phyloP scores from a whole-genome alignment of 2,113 vertebrate genomes.

The Ceuthmochares aereus region DNA sequence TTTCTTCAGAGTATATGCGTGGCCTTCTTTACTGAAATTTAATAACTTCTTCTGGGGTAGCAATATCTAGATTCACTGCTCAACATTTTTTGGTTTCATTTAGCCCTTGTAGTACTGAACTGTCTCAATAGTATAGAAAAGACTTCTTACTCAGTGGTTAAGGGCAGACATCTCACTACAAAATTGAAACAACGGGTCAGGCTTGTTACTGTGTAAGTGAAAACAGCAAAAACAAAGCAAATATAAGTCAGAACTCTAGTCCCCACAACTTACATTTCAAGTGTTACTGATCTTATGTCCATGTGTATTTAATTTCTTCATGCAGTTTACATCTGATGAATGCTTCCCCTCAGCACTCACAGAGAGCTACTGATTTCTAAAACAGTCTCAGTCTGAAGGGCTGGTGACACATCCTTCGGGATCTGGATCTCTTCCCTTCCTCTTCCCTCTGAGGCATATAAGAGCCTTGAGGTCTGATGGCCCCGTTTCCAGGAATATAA shows the following conservation, averaged over 20 bases:
- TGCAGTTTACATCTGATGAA: not conserved
- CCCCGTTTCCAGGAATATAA: not conserved
- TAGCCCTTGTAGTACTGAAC: not conserved
- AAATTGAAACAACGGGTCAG: not conserved
- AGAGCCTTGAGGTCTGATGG: not conserved
- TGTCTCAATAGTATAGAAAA: not conserved
- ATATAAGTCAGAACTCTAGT: not conserved
- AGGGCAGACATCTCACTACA: not conserved
- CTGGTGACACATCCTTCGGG: not conserved
- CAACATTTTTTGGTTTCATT: not conserved
- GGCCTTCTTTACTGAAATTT: not conserved
- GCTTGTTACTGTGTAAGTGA: not conserved
- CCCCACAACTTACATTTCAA: not conserved
- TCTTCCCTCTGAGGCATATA: not conserved
- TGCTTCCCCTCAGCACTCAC: not conserved
- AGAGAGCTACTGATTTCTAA: not conserved
- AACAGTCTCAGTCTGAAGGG: not conserved
- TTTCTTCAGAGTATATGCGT: not conserved
- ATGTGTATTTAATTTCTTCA: not conserved
- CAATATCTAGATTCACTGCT: not conserved
- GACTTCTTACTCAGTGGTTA: not conserved
- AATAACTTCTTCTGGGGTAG: not conserved
- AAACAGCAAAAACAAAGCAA: not conserved
- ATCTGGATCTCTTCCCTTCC: not conserved
- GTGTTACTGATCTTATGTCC: not conserved